These are phyloP conservation scores for Phoebastria nigripes DNA, from an alignment of 2,797 vertebrate species.

Conservation along the genomic window DNA sequence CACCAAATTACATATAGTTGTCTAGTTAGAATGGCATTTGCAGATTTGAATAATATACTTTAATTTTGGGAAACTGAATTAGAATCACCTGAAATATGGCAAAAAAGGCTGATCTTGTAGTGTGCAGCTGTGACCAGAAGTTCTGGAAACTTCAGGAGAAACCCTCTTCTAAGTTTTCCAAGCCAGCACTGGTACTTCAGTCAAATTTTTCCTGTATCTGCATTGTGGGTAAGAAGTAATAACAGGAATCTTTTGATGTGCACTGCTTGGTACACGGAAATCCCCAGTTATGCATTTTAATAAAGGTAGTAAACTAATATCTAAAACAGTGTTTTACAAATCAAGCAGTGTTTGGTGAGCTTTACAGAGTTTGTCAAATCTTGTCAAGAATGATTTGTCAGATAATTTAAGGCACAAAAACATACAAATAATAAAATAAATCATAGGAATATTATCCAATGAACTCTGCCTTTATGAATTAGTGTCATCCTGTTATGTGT, in stretches of 20 bases:
- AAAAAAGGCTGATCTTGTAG: not conserved
- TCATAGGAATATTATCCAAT: slow-evolving; percentile 1
- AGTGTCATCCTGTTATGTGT: not conserved
- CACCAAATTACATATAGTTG: not conserved
- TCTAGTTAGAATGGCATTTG: not conserved
- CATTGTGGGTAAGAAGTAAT: not conserved
- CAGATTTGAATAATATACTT: not conserved
- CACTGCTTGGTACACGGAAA: not conserved
- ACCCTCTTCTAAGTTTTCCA: not conserved
- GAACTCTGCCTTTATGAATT: slow-evolving; percentile 27
- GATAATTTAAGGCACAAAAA: slow-evolving; percentile 3
- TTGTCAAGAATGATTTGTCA: slow-evolving; percentile 22
- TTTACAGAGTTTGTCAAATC: slow-evolving; percentile 13
- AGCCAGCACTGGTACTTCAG: not conserved
- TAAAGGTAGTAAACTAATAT: not conserved
- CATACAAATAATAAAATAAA: slow-evolving; percentile 44
- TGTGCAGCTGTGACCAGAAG: not conserved
- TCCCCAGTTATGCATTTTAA: not conserved
- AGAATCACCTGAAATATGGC: not conserved
- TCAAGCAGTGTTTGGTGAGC: not conserved
- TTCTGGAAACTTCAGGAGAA: not conserved
- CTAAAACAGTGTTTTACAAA: not conserved
- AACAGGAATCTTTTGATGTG: not conserved
- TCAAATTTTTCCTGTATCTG: not conserved
- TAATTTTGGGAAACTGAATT: not conserved